Base-by-base conservation (phyloP, 2,888 invertebrate species). In the Stictocephala bisonia region DNA sequence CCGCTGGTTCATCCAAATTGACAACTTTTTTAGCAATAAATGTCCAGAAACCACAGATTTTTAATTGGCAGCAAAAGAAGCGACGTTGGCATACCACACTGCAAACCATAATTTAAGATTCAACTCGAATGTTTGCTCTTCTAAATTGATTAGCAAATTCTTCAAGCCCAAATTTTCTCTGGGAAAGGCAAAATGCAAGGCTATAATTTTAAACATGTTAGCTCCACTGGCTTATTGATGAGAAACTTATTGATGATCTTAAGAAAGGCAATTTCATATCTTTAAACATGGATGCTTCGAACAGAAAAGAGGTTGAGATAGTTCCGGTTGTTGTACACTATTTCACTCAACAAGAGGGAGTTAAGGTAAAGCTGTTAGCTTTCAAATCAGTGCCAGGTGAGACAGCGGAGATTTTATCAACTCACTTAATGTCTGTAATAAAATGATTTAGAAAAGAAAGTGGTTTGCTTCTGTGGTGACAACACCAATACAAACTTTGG, bases 401-500 rank as follows among this genome's bases (percentile, higher is more conserved):
- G 40, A 72, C 72, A 2, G 51, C 51, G 20, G 20, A 51, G 56
- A 56, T 56, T 56, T 22, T 56, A 56, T 56, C 56, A 56, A 56
- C 56, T 2, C 56, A 56, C 26, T 56, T 56, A 26, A 56, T 56
- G 56, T 56, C 26, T 56, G 56, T 56, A 7, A 26, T 56, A 56
- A 56, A 56, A 56, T 26, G 56, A 56, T 56, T 56, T 56, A 56
- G 56, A 56, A 9, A 44, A 67, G 27, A 72, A 72, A 41, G 31
- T 31, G 7, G 48, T 72, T 11, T 58, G 66, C 11, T 70, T 60
- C n/a, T 58, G 44, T 6, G 74, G 70, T 6, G 72, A 76, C 58
- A 75, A 75, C 67, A 73, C 58, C 20, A 75, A 75, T 18, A 71
- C 68, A n/a, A 74, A 75, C 71, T 75, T 75, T 67, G 71, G 71